Conservation (phyloP, 2,797 vertebrate genomes). For the Phyllotis vaccarum region DNA sequence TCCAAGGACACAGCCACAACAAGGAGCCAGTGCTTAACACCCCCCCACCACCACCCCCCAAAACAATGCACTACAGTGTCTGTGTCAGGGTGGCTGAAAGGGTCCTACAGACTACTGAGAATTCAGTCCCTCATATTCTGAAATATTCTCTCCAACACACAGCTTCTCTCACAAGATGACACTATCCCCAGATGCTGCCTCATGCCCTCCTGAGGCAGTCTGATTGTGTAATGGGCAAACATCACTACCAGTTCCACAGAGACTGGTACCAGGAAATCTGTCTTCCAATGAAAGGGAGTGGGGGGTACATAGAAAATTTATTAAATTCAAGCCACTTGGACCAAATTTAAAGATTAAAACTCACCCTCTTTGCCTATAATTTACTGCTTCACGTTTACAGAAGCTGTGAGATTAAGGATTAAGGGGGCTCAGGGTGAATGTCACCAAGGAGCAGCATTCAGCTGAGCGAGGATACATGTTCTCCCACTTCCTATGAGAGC, state of each 20-base stretch:
- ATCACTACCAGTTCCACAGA: not conserved
- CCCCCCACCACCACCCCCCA: no score
- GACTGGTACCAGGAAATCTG: not conserved
- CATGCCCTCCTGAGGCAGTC: not conserved
- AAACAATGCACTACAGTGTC: fast-evolving
- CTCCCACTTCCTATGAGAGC: not conserved
- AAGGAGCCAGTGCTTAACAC: fast-evolving
- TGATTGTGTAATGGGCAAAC: not conserved
- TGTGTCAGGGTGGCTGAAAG: not conserved
- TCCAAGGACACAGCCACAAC: fast-evolving
- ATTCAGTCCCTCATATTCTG: no score
- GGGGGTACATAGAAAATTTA: conserved; percentile 55
- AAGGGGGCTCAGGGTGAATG: conserved; percentile 66
- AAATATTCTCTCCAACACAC: not conserved
- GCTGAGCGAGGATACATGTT: conserved; percentile 50
- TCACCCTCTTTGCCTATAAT: conserved; percentile 21
- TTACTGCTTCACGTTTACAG: conserved; percentile 59
- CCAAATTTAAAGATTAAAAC: conserved; percentile 64
- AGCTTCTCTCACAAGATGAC: not conserved
- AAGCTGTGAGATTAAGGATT: conserved; percentile 68
- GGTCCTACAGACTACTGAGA: fast-evolving
- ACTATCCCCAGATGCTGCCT: not conserved
- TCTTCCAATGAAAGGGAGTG: not conserved
- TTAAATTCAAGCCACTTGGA: conserved; percentile 78
- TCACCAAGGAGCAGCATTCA: conserved; percentile 65